These are phyloP conservation scores for Phasia obesa DNA, from an alignment of 2,888 invertebrate species.

Conservation along the genomic window DNA sequence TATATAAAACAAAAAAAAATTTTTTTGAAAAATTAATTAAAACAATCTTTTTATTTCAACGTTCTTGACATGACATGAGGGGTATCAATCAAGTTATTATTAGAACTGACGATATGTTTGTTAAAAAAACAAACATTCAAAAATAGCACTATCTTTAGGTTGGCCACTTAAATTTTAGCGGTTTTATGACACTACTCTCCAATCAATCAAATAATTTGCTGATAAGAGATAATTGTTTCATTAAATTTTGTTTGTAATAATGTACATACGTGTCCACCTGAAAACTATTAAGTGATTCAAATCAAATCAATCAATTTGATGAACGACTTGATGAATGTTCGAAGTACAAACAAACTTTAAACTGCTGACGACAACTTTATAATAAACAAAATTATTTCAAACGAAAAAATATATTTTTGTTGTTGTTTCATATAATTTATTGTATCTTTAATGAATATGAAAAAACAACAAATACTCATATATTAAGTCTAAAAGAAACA, in stretches of 20 bases:
- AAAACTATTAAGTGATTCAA: constrained; percentile 22
- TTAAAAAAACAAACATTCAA: too few species aligned
- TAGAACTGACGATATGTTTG: too few species aligned
- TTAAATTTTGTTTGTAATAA: not conserved
- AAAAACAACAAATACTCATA: too few species aligned
- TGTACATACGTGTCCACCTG: not conserved
- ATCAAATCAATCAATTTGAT: constrained; percentile 37
- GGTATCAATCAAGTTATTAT: too few species aligned
- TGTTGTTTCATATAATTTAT: too few species aligned
- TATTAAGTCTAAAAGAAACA: too few species aligned
- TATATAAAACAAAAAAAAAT: constrained; percentile 51
- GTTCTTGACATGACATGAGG: not conserved
- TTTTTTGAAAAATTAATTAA: constrained; percentile 42
- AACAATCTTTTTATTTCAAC: constrained; percentile 15
- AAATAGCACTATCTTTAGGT: too few species aligned
- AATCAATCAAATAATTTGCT: constrained; percentile 57
- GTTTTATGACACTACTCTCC: constrained; percentile 31
- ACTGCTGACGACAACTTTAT: too few species aligned
- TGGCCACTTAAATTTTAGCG: constrained; percentile 33
- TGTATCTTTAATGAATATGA: too few species aligned
- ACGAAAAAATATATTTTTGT: too few species aligned
- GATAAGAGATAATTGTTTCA: constrained; percentile 36
- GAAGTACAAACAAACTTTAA: constrained; percentile 1
- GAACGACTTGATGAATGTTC: constrained; percentile 5
- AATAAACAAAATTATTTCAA: too few species aligned